These are phyloP conservation scores for Sylvietta virens DNA, from an alignment of 2,113 vertebrate species.

Conservation along the genomic window DNA sequence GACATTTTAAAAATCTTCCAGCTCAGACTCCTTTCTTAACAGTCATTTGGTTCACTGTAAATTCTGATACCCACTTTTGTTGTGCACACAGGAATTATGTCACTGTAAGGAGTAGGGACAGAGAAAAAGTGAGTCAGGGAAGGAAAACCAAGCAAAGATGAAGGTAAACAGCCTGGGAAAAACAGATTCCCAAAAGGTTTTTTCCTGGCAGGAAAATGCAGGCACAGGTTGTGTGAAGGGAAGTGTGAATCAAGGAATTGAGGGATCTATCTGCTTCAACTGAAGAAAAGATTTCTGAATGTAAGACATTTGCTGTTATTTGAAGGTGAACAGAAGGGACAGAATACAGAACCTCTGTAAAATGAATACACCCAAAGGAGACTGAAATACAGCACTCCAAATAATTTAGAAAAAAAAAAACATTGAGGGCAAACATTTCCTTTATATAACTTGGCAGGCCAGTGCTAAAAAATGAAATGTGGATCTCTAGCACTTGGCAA, in stretches of 20 bases:
- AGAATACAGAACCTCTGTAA: conserved; percentile 9
- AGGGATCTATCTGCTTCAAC: neutral
- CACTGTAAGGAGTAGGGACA: neutral
- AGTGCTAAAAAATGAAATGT: conserved; percentile 4
- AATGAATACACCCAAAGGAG: conserved; percentile 29
- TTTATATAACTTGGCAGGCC: conserved; percentile 50
- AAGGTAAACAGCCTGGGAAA: neutral
- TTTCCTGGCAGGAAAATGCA: neutral
- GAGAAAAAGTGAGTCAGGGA: neutral
- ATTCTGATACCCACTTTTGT: neutral
- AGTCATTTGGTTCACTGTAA: neutral
- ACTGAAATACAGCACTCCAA: conserved; percentile 22
- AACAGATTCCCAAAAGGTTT: neutral
- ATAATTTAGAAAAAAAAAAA: conserved; percentile 46
- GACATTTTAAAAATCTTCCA: neutral
- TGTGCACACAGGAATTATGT: neutral
- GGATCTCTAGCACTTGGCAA: neutral
- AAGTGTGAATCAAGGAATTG: neutral
- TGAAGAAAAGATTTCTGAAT: neutral
- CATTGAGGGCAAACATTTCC: conserved; percentile 5
- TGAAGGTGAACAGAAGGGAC: neutral
- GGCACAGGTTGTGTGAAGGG: neutral
- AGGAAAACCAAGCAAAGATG: neutral
- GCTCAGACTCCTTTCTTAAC: neutral
- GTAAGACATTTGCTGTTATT: neutral